Evolutionary conservation across 2,888 invertebrate genomes (phyloP), one percentile per base, ranked within the genome.

Genomic region (Andricus quercusramuli): DNA sequence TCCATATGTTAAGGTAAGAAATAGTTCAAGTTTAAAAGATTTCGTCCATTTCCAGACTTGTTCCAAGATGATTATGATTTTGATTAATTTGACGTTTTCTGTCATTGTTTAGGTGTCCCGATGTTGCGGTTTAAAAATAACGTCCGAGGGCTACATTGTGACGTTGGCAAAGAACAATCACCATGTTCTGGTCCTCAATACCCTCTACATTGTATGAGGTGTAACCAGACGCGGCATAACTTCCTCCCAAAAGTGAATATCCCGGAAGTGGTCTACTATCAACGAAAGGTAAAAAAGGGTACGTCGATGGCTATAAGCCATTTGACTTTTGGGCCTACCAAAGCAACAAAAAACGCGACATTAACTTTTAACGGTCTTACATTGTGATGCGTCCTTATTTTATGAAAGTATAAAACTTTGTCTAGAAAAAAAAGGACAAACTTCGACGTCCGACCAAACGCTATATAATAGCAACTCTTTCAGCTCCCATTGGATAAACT

Each of bases 141-240:
- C 99, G 80, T 97, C 98, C 29, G 98, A 99, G 93, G 99, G 99
- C 88, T 98, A 98, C 93, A 97, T 99, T 89, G 97, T 98, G 88
- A 98, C 99, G 86, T 94, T 99, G 94, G 99, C 99, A 93, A 99
- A 99, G 95, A 99, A 99, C 95, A 99, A 99, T 94, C 99, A 99
- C 94, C 98, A 99, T 94, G 99, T 99, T 91, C 96, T 99, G 93
- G 98, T 99, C 93, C 95, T 99, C 94, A 97, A 98, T 94, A 98
- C 97, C 90, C 95, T 98, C 92, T 97, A 97, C 94, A 97, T 97
- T 95, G 96, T 97, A 94, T 97, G 96, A 96, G 96, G 95, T 93
- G 93, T 93, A 88, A 88, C 86, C 87, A 89, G 88, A 88, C 87
- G 86, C 83, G 85, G 87, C 84, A 83, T 87, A 85, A 86, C 85